Evolutionary conservation across 2,888 invertebrate genomes (phyloP).

Genomic region (Mythimna impura): DNA sequence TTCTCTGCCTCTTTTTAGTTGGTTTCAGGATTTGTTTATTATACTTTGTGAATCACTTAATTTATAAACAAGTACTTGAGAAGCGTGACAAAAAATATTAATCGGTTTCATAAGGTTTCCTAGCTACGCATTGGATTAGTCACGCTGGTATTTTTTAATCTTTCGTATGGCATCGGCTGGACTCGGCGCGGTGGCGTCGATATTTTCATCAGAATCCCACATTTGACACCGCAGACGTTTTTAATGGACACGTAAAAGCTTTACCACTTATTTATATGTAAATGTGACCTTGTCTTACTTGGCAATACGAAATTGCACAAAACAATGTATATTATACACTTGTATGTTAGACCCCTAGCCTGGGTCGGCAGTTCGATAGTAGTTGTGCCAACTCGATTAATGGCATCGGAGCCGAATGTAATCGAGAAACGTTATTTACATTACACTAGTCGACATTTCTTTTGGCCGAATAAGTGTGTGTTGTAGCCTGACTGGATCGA

Average conservation of each 20-base stretch:
- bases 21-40: not conserved
- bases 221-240: conserved; percentile 39
- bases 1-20: not conserved
- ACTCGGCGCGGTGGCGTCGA: conserved; percentile 27
- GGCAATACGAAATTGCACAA: conserved; percentile 26
- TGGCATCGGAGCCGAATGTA: conserved; percentile 58
- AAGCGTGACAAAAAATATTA: not conserved
- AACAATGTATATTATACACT: conserved; percentile 24
- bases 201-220: conserved; percentile 24
- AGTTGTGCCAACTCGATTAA: conserved; percentile 63
- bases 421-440: conserved; percentile 59
- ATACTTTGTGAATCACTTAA: not conserved
- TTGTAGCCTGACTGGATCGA: conserved; percentile 61
- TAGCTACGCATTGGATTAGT: conserved; percentile 5
- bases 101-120: not conserved
- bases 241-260: conserved; percentile 47
- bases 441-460: conserved; percentile 52
- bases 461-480: conserved; percentile 44
- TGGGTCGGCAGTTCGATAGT: conserved; percentile 37
- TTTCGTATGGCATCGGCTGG: conserved; percentile 33
- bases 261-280: conserved; percentile 52
- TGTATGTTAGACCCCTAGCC: conserved; percentile 9
- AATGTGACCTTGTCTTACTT: conserved; percentile 31
- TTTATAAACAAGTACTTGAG: conserved; percentile 1
- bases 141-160: conserved; percentile 36